Evolutionary conservation across 2,888 invertebrate species (phyloP), one percentile per base, ranked within the genome.

Genomic region (Diarsia rubi): DNA sequence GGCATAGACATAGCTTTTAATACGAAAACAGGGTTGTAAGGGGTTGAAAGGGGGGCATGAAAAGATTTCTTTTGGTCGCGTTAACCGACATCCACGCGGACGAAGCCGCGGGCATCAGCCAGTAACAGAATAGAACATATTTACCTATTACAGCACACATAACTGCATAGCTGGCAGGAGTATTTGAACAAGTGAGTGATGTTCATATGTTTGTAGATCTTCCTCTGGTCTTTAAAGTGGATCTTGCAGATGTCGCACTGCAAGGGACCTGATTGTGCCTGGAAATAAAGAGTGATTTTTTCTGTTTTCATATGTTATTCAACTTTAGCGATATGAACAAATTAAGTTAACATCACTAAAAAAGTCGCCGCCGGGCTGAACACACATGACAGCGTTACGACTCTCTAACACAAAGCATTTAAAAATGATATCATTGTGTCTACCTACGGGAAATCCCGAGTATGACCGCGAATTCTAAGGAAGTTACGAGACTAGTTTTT

Each of bases 181-280:
- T 93, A 96, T 77, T 94, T 95, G 86, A 90, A 93, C 3, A 94
- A 85, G 75, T 96, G 96, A 0, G 93, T 93, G 60, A 92, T 93
- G 54, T 89, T 93, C 95, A 96, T 95, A 73, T 96, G 96, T 47
- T 94, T 95, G 89, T 96, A 96, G 84, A 96, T 88, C 71, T 93
- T 93, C 31, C 96, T 90, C 4, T 93, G 88, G 64, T 93, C 90
- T 16, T 84, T 86, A 88, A 95, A 95, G 77, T 92, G 90, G 12
- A 94, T 81, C 71, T 96, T 96, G 79, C 96, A 96, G 90, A 95
- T 93, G 64, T 96, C 96, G 69, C 96, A 96, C 62, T 95, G 94
- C 2, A 91, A 71, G 2, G 85, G 84, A 3, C 96, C 96, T 0
- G 95, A 91, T 1, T 91, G 69, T 0, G 60, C 85, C 96, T 96